These are phyloP conservation scores for Caenorhabditis sulstoni DNA, from an alignment of 2,888 invertebrate genomes.

Conservation along the genomic window DNA sequence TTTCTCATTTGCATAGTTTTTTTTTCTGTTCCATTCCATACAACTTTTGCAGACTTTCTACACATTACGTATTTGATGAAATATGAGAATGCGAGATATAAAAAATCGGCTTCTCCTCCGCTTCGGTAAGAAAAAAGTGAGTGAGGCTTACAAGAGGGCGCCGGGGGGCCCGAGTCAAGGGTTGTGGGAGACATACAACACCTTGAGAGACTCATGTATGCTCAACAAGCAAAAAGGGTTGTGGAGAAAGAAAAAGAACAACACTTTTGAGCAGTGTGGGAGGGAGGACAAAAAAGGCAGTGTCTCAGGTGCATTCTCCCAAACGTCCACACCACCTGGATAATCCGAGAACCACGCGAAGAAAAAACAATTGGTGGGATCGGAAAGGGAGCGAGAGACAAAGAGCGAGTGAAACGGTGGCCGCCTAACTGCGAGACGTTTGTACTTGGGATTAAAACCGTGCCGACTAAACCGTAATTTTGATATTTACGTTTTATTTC, in stretches of 20 bases:
- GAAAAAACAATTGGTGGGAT: conserved; percentile 27
- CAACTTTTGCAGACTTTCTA: not conserved
- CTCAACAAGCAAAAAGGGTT: conserved; percentile 29
- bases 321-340: not conserved
- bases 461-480: conserved; percentile 42
- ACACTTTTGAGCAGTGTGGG: conserved; percentile 40
- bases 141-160: conserved; percentile 44
- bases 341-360: conserved; percentile 45
- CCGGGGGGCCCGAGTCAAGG: conserved; percentile 43
- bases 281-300: conserved; percentile 27
- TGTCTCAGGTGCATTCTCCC: not conserved
- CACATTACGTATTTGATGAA: not conserved
- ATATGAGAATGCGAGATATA: conserved; percentile 7
- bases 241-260: conserved; percentile 19
- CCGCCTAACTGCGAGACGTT: conserved; percentile 37
- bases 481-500: conserved; percentile 23
- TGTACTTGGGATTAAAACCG: conserved; percentile 48
- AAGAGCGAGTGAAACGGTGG: conserved; percentile 31
- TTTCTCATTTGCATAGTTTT: not conserved
- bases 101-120: conserved; percentile 23
- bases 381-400: conserved; percentile 12
- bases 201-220: conserved; percentile 56
- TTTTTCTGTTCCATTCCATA: not conserved
- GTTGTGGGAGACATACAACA: conserved; percentile 52
- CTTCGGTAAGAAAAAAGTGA: conserved; percentile 31